Evolutionary conservation across 2,113 vertebrate genomes (phyloP), one percentile per base, ranked within the genome.

Genomic region (Philantomba maxwellii): DNA sequence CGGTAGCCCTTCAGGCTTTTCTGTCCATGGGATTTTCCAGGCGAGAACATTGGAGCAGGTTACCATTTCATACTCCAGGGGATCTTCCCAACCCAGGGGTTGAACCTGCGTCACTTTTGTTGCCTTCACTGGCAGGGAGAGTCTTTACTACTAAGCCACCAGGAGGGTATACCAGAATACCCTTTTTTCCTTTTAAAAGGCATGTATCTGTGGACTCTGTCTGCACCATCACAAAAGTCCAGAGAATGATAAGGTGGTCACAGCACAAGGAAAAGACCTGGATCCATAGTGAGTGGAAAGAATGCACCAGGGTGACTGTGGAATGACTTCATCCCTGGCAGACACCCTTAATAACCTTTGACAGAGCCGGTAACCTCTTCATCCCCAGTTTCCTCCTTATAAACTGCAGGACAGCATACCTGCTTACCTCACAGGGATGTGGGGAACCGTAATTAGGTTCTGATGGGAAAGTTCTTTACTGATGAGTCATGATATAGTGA

Each of bases 381-480:
- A 81, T 70, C 80, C 57, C 87, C 91, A 85, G 19, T 95, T 98
- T 96, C 92, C 60, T 94, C 78, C 96, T 92, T 8, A 14, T n/a
- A 92, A 73, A 55, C 39, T 93, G 51, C 49, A 51, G 12, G 78
- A 43, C 87, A 96, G 89, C 80, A 58, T 84, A 80, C 36, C 7
- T 5, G 2, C 91, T 97, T 98, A 88, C 95, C 83, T 96, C 96
- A 95, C 73, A 64, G 85, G 75, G n/a, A 33, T 51, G n/a, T 77
- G n/a, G 64, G 58, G 58, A 93, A 58, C 60, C 43, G 89, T 96
- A 91, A 96, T 97, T 97, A 94, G 81, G 58, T 81, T 95, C 12
- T 30, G 87, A 93, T 91, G 73, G 94, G 97, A 97, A 97, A 89
- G 89, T 92, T 96, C 89, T 96, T 89, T 70, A 36, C 91, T 36